A percentile compares a stretch with the other conserved stretches of the same genome.
Conservation (phyloP, 2,113 vertebrate genomes). For the Hymenochirus boettgeri region DNA sequence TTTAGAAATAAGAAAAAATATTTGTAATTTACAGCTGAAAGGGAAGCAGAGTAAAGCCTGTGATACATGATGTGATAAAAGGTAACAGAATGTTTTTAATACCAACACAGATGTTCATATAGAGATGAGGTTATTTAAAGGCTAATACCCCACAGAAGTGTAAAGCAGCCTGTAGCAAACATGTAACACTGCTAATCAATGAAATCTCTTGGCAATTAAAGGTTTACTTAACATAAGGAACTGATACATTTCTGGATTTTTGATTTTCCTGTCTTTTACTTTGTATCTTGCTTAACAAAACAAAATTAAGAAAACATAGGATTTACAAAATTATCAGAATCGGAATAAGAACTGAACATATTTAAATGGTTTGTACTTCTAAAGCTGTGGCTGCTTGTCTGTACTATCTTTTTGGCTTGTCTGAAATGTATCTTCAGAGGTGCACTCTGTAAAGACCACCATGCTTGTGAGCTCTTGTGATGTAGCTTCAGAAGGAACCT, state of each 20-base stretch:
- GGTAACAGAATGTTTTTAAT: constrained; percentile 6
- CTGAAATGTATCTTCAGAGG: constrained; percentile 52
- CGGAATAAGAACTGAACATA: not conserved
- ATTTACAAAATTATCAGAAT: not conserved
- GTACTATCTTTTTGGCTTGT: constrained; percentile 54
- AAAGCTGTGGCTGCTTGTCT: constrained; percentile 10
- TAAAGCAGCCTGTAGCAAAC: not conserved
- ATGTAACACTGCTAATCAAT: constrained; percentile 17
- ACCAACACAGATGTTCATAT: not conserved
- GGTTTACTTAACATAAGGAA: not conserved
- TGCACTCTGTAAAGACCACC: constrained; percentile 79
- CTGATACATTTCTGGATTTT: not conserved
- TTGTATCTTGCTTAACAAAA: no score
- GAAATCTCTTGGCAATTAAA: constrained; percentile 12
- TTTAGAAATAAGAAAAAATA: no score
- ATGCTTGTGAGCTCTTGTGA: constrained; percentile 65
- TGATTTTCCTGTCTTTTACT: not conserved
- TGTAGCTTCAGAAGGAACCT: constrained; percentile 27
- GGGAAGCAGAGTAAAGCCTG: not conserved
- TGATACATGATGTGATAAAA: not conserved
- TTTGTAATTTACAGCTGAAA: not conserved
- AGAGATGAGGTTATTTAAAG: constrained; percentile 15
- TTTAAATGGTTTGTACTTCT: not conserved
- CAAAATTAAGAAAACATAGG: not conserved
- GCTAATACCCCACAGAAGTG: not conserved